Conservation (phyloP, 2,888 invertebrate genomes). For the Perdita meconis region DNA sequence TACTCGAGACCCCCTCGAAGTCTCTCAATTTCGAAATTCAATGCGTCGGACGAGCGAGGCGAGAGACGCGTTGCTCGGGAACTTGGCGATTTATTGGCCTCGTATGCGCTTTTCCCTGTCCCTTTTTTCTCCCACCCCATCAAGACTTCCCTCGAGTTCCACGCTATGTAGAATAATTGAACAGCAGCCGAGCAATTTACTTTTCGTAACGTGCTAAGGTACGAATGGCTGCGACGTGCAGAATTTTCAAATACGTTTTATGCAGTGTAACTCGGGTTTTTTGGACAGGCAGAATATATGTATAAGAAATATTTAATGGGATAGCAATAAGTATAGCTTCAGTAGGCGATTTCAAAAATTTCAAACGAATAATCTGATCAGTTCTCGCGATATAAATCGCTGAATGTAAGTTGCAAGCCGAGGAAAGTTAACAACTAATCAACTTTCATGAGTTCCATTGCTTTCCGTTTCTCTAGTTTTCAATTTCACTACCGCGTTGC, state of each 20-base stretch:
- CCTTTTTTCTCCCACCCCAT: background rate
- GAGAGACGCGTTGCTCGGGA: constrained; percentile 30
- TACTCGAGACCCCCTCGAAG: constrained; percentile 66
- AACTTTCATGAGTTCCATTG: constrained; percentile 24
- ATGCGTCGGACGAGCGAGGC: constrained; percentile 38
- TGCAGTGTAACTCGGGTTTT: no score
- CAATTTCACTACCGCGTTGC: constrained; percentile 23
- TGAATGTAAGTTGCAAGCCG: background rate
- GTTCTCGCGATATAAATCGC: background rate
- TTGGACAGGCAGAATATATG: no score
- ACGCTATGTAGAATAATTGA: background rate
- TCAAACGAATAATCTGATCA: background rate
- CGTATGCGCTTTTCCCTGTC: background rate
- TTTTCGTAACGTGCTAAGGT: no score
- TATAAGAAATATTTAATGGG: no score
- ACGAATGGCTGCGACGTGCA: no score
- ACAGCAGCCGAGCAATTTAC: background rate
- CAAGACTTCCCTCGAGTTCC: background rate
- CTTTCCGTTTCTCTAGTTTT: constrained; percentile 20
- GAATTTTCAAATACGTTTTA: no score
- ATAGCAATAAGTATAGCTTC: no score
- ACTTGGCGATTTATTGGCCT: constrained; percentile 51
- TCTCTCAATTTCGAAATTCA: constrained; percentile 65
- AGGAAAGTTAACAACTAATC: constrained; percentile 7
- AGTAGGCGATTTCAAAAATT: background rate